phyloP scores from a whole-genome alignment of 2,113 vertebrate species.

The Tapirus terrestris region DNA sequence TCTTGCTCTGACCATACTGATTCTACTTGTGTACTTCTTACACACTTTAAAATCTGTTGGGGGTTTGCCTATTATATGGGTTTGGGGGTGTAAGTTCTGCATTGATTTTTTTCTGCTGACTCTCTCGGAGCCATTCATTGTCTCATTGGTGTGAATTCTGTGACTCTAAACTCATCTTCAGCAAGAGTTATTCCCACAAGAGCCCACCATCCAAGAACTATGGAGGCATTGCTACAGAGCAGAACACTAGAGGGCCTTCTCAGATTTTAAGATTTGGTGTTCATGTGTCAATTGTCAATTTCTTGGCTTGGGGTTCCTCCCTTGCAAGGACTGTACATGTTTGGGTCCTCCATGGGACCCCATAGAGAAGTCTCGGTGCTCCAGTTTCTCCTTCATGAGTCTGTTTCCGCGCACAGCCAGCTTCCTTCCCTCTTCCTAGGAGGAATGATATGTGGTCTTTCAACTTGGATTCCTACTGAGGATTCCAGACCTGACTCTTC shows the following conservation, averaged over 20 bases:
- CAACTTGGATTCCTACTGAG: background rate
- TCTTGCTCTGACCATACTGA: background rate
- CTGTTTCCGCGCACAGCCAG: background rate
- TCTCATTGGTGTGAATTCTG: fast-evolving
- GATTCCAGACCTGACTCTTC: background rate
- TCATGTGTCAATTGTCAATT: fast-evolving
- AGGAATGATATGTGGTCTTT: fast-evolving
- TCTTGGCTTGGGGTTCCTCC: background rate
- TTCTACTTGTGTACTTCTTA: background rate
- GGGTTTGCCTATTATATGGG: background rate
- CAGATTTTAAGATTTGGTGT: background rate
- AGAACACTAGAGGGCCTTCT: fast-evolving
- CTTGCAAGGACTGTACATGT: fast-evolving
- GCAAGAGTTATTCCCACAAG: background rate
- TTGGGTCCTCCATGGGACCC: background rate
- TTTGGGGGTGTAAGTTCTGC: background rate
- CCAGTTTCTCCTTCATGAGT: too few species aligned
- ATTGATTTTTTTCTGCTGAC: background rate
- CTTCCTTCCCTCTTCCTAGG: background rate
- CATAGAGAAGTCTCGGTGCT: background rate
- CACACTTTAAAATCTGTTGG: background rate
- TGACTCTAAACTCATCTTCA: background rate
- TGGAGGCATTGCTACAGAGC: fast-evolving
- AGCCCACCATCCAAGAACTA: background rate
- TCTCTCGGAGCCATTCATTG: fast-evolving